Base-by-base conservation (phyloP, 2,113 vertebrate genomes). In the Lepisosteus osseus region DNA sequence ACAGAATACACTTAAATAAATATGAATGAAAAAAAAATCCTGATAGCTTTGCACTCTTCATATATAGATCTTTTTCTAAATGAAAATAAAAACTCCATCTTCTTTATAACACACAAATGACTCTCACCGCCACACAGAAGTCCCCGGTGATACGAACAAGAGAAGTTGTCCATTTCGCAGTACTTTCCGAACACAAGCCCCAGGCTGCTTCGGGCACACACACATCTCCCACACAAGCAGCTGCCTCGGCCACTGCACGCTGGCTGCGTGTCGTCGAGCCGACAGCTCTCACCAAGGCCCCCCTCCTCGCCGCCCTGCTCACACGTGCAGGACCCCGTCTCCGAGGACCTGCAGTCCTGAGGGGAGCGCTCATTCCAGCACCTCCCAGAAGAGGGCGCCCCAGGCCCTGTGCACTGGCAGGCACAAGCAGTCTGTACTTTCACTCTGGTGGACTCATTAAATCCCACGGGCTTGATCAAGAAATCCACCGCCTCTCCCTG, bases 91-190 rank as follows among this genome's bases (percentile, higher is more conserved):
- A 61, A 14, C 13, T 61, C 57, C n/a, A 15, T 6, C 4, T 61
- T 11, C 4, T 12, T 14, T 12, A 3, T 8, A 5, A 59, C n/a
- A 3, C 5, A n/a, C 56, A 5, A 5, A 11, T 15, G 11, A 7
- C 62, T 0, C 92, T 88, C 82, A 99, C 97, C 95, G 81, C 91
- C 95, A 86, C 97, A 99, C 55, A 94, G 68, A 17, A 80, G 82
- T 29, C 95, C 96, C 42, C 86, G 81, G 51, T 93, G 72, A 75
- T 99, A 97, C 0, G 94, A 91, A 77, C 97, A 99, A 71, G 97
- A 98, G 86, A 97, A 99, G 78, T 97, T 93, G 63, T 99, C 97
- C 72, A 90, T 93, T 87, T 99, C 93, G 72, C 97, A 99, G 88
- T 96, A 93, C 85, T 91, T 93, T 75, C 97, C 97, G 29, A 94